Evolutionary conservation across 2,113 vertebrate genomes (phyloP).

Genomic region (Erythrolamprus reginae): DNA sequence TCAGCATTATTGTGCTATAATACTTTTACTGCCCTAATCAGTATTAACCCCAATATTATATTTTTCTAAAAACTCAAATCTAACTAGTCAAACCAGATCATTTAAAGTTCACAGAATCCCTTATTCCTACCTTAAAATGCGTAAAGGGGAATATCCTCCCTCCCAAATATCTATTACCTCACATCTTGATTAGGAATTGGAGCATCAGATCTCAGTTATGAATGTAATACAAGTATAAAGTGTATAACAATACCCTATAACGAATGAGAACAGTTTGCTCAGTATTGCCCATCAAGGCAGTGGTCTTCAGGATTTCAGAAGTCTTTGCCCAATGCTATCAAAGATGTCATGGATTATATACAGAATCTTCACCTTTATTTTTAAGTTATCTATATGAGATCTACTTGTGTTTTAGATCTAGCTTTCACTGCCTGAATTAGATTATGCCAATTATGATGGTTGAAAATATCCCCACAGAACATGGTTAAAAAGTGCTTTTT

Average conservation of each 20-base stretch:
- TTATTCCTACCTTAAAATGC: background rate
- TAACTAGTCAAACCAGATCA: conserved; percentile 17
- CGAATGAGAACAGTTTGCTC: background rate
- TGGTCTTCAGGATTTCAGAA: background rate
- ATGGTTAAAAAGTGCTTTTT: background rate
- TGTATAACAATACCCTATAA: background rate
- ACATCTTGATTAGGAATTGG: background rate
- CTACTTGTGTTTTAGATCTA: background rate
- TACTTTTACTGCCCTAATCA: conserved; percentile 48
- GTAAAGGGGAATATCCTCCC: background rate
- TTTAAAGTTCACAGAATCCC: background rate
- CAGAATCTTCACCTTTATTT: background rate
- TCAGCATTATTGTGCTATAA: conserved; percentile 58
- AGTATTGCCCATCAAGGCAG: background rate
- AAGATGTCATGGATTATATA: background rate
- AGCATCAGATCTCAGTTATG: background rate
- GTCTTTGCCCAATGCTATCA: background rate
- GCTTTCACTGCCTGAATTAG: background rate
- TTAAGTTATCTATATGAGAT: background rate
- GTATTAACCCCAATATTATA: conserved; percentile 17
- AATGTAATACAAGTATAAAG: background rate
- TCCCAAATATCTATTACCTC: background rate
- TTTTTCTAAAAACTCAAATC: conserved; percentile 45
- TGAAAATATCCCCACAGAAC: too few relatives aligned
- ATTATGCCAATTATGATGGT: background rate